Conservation (phyloP, 2,113 vertebrate genomes). For the Glaucidium brasilianum region DNA sequence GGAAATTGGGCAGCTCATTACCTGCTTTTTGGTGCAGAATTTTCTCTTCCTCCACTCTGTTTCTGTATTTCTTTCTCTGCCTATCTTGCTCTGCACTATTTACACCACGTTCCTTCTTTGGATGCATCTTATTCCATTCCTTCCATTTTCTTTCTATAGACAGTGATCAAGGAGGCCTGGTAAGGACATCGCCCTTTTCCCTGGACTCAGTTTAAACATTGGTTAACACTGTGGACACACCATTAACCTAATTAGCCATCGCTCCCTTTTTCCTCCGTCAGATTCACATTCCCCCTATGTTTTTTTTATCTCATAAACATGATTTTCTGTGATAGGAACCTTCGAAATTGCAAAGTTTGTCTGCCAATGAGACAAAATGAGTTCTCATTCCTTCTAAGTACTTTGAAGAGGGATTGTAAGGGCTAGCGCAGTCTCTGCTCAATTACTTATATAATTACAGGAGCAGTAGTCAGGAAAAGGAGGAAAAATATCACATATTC, state of each 20-base stretch:
- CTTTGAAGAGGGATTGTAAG: slow-evolving; percentile 8
- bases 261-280: not conserved
- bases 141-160: not conserved
- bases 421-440: not conserved
- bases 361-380: slow-evolving; percentile 20
- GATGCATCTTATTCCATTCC: not conserved
- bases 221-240: not conserved
- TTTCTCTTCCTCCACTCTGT: not conserved
- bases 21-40: not conserved
- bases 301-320: not conserved
- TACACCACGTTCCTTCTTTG: not conserved
- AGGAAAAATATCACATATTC: not conserved
- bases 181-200: not conserved
- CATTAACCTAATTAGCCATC: not conserved
- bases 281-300: not conserved
- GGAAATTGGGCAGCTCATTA: not conserved
- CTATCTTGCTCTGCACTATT: not conserved
- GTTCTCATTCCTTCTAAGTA: slow-evolving; percentile 7
- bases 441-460: slow-evolving; percentile 6
- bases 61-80: not conserved
- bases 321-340: slow-evolving; percentile 5
- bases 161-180: not conserved
- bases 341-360: slow-evolving; percentile 4
- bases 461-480: not conserved
- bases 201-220: not conserved